A percentile compares a stretch with the other conserved stretches of the same genome.
Evolutionary conservation across 1,140 invertebrate species (phyloP).

Genomic region (Drosophila nigromelanica): DNA sequence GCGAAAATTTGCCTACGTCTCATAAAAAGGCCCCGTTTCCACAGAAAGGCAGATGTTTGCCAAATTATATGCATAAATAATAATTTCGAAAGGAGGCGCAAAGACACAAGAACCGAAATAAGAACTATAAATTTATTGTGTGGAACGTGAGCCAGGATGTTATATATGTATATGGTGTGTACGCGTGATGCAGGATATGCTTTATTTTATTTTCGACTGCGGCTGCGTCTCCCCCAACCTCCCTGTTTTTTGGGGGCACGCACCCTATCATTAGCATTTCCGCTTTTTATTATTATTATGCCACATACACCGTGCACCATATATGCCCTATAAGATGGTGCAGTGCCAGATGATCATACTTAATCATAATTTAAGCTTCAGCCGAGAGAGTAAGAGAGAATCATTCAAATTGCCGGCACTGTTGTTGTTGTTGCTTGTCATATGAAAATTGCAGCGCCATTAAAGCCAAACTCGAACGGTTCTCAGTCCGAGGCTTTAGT

Average conservation of each 20-base stretch:
- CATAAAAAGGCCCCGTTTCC: constrained; percentile 56
- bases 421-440: constrained; percentile 57
- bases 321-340: constrained; percentile 14
- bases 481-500: neutral
- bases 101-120: constrained; percentile 43
- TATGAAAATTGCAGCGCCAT: constrained; percentile 75
- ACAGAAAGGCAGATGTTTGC: constrained; percentile 63
- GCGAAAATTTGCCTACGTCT: constrained; percentile 74
- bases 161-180: neutral
- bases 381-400: constrained; percentile 2
- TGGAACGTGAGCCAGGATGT: constrained; percentile 54
- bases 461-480: constrained; percentile 11
- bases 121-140: constrained; percentile 72
- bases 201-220: constrained; percentile 13
- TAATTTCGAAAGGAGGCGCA: constrained; percentile 52
- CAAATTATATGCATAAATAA: constrained; percentile 83
- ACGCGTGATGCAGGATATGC: constrained; percentile 54
- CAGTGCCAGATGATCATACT: constrained; percentile 77
- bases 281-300: constrained; percentile 83
- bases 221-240: too few species aligned
- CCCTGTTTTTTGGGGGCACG: constrained; percentile 17
- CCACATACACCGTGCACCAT: constrained; percentile 28
- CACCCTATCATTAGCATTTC: constrained; percentile 83
- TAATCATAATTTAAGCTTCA: constrained; percentile 80
- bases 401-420: neutral